These are phyloP conservation scores for Lophotriccus pileatus DNA, from an alignment of 2,797 vertebrate genomes.

Conservation along the genomic window DNA sequence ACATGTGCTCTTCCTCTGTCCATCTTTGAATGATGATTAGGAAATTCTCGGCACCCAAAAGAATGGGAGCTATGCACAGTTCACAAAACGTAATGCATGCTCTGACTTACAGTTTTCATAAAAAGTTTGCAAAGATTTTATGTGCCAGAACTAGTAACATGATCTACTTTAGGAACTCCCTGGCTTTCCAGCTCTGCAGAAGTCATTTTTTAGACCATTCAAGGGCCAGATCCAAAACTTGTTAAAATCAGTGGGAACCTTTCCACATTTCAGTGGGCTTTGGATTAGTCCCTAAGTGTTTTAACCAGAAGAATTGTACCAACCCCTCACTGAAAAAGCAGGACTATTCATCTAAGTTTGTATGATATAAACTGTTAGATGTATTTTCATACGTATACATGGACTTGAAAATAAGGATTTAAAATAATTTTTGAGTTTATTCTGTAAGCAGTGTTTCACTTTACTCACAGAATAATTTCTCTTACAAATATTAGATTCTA, in stretches of 20 bases:
- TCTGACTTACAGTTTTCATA: constrained; percentile 76
- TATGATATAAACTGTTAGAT: neutral
- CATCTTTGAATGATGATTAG: constrained; percentile 60
- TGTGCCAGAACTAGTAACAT: constrained; percentile 79
- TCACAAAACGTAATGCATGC: constrained; percentile 66
- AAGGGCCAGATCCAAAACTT: constrained; percentile 64
- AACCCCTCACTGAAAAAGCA: constrained; percentile 51
- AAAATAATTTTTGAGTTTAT: neutral
- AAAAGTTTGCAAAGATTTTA: constrained; percentile 74
- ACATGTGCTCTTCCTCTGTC: constrained; percentile 17
- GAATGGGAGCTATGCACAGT: constrained; percentile 74
- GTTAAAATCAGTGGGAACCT: constrained; percentile 60
- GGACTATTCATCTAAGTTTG: constrained; percentile 32
- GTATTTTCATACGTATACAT: neutral
- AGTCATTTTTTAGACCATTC: constrained; percentile 69
- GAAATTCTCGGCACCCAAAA: constrained; percentile 61
- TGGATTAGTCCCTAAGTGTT: constrained; percentile 58
- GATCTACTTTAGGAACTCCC: constrained; percentile 79
- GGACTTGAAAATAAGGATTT: neutral
- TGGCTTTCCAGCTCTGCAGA: constrained; percentile 78
- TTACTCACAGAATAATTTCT: neutral
- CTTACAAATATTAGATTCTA: neutral
- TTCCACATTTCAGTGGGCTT: constrained; percentile 52
- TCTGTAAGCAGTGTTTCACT: neutral
- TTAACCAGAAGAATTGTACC: constrained; percentile 62